phyloP scores from a whole-genome alignment of 2,797 vertebrate genomes.

The Diceros bicornis region DNA sequence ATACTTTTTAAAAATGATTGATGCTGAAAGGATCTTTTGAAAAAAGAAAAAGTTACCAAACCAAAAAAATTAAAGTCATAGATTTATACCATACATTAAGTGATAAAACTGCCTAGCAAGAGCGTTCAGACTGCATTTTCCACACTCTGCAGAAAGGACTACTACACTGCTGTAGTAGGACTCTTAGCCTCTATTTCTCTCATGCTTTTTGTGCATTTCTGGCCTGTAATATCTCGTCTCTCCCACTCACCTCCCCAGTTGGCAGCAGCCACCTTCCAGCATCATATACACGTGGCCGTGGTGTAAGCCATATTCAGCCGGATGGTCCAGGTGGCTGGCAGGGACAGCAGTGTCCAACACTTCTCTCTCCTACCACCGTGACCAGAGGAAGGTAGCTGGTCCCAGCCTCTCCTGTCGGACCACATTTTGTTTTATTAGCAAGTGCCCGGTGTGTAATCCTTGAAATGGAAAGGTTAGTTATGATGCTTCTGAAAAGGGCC shows the following conservation, averaged over 20 bases:
- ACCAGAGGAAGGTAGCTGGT: neutral
- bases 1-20: neutral
- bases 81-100: neutral
- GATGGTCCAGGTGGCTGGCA: neutral
- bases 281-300: neutral
- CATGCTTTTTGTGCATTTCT: neutral
- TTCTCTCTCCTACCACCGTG: neutral
- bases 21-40: neutral
- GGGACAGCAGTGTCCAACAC: too few species aligned
- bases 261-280: neutral
- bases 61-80: neutral
- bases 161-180: too few species aligned
- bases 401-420: neutral
- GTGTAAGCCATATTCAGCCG: neutral
- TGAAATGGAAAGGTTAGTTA: neutral
- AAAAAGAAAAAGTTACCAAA: neutral
- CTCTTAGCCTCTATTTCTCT: neutral
- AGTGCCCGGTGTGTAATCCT: neutral
- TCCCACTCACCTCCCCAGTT: neutral
- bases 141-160: too few species aligned
- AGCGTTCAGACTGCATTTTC: neutral
- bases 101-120: neutral
- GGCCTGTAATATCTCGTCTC: neutral
- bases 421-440: neutral
- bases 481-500: neutral